phyloP scores from a whole-genome alignment of 2,113 vertebrate species.

The Condylura cristata region DNA sequence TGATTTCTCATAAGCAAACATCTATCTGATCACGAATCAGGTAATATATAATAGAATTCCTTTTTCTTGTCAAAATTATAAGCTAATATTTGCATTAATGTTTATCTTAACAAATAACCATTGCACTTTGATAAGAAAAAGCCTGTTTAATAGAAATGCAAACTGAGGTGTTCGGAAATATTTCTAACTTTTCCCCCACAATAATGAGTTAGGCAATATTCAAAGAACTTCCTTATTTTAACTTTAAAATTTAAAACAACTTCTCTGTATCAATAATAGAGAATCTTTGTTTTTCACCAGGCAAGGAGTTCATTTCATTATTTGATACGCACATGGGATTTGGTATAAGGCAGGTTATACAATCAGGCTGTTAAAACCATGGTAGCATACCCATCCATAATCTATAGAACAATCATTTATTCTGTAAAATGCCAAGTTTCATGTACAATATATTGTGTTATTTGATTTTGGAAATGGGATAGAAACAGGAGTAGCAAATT shows the following conservation, averaged over 20 bases:
- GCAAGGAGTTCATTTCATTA: conserved; percentile 46
- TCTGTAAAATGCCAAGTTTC: neutral
- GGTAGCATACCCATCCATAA: neutral
- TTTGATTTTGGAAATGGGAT: neutral
- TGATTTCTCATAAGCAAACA: conserved; percentile 6
- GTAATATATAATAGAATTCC: neutral
- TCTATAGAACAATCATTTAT: neutral
- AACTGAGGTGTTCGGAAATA: conserved; percentile 32
- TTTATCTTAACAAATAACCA: conserved; percentile 53
- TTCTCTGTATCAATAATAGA: conserved; percentile 68
- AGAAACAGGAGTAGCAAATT: neutral
- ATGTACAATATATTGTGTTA: neutral
- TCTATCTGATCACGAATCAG: neutral
- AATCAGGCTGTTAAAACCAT: conserved; percentile 3
- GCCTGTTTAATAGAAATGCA: conserved; percentile 59
- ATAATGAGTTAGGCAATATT: conserved; percentile 71
- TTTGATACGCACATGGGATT: conserved; percentile 46
- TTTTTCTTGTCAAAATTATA: conserved; percentile 46
- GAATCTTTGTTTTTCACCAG: conserved; percentile 53
- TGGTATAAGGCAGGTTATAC: conserved; percentile 4
- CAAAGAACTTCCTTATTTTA: conserved; percentile 79
- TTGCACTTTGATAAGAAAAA: neutral
- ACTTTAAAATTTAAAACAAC: conserved; percentile 70
- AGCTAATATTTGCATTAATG: conserved; percentile 39
- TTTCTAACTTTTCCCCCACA: conserved; percentile 68